Base-by-base conservation (phyloP, 1,140 invertebrate species). In the Adelges cooleyi region DNA sequence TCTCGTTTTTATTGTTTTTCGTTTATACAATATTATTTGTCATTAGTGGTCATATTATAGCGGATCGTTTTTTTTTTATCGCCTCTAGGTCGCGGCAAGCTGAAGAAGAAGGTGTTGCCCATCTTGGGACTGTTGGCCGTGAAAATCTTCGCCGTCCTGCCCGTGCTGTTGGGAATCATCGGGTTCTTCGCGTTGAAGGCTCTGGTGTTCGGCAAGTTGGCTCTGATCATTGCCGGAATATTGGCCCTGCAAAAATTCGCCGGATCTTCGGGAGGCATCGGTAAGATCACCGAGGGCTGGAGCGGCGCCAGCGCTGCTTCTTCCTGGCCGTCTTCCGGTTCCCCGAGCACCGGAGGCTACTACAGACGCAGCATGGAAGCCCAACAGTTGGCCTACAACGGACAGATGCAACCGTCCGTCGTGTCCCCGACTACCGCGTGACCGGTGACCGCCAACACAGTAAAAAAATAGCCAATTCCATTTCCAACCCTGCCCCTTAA, bases 141-240 rank as follows among this genome's bases (percentile, higher is more conserved):
- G 1, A 87, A 87, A 70, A 71, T 87, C 15, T 80, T 87, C 56
- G 82, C 84, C 1, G 73, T 88, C 0, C 71, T 84, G 4, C 85
- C 86, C 2, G 73, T 89, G 8, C 73, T 86, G 10, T 76, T 88
- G 65, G 84, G 83, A 8, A 81, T 81, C 66, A 74, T 89, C 0
- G 82, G 80, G n/a, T 74, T 89, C 8, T 70, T 89, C 66, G 82
- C 84, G n/a, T 75, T 81, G 36, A 89, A 89, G 73, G 86, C 87
- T 17, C 74, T 88, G 17, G 76, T 88, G 44, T 78, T 88, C 6
- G 82, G 85, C 40, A 89, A 88, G 73, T 74, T 89, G 40, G 87
- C 87, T 4, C 81, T 89, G 65, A 71, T 88, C 40, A 74, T 86
- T 20, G 85, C 84, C 22, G 79, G 81, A 0, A 74, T 86, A 11